Evolutionary conservation across 2,113 vertebrate genomes (phyloP).

Genomic region (Paraplagusia blochii): DNA sequence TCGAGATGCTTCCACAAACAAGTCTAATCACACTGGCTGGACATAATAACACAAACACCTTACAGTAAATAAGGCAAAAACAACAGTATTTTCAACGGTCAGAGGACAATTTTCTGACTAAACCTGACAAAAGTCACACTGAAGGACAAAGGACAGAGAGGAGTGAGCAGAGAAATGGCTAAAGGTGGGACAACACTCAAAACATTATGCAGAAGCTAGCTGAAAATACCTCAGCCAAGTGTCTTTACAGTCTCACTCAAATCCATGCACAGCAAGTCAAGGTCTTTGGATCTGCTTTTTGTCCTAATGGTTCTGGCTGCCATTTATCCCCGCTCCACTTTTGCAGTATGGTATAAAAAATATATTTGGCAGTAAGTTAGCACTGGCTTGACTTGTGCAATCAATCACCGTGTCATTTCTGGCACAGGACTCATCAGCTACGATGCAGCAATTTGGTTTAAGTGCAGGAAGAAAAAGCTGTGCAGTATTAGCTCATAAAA

Average conservation of each 20-base stretch:
- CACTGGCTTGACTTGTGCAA: background rate
- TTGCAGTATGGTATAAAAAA: background rate
- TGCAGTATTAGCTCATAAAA: background rate
- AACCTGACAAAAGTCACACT: too few species aligned
- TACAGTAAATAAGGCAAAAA: background rate
- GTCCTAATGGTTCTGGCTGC: background rate
- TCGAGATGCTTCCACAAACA: conserved; percentile 35
- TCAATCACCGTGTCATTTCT: conserved; percentile 3
- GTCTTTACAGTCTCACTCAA: too few species aligned
- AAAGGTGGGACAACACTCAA: too few species aligned
- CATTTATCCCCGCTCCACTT: background rate
- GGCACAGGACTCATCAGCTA: background rate
- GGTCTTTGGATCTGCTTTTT: background rate
- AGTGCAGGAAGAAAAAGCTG: background rate
- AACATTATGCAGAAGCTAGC: too few species aligned
- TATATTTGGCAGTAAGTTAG: background rate
- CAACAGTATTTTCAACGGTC: too few species aligned
- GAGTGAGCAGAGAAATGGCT: too few species aligned
- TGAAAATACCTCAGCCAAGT: too few species aligned
- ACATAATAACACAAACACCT: conserved; percentile 27
- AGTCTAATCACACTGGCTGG: conserved; percentile 1
- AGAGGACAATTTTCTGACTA: too few species aligned
- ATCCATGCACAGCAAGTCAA: too few species aligned
- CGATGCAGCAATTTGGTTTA: background rate
- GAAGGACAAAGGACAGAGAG: too few species aligned